Base-by-base conservation (phyloP, 2,888 invertebrate genomes). In the Pogonocherus hispidulus region DNA sequence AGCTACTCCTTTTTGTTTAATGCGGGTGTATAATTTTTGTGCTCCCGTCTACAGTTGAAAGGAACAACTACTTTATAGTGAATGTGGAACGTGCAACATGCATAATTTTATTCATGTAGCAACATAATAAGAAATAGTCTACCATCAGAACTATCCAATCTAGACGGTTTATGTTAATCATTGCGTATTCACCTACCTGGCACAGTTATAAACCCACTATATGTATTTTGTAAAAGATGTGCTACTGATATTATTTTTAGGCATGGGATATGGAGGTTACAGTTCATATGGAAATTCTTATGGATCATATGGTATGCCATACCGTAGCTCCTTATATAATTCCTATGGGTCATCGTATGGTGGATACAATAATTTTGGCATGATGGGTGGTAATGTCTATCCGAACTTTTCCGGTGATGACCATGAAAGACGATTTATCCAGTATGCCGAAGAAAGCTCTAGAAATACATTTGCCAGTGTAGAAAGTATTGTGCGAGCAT, bases 391-490 rank as follows among this genome's bases (percentile, higher is more conserved):
- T 67, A 72, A 67, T 41, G 59, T 18, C 4, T 69, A 71, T 52
- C 67, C 72, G 5, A 63, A 32, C 11, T 64, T 44, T 23, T 52
- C 72, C 4, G 32, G 56, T 71, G 86, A 87, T 70, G 90, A 91
- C 80, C 87, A 89, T 67, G 92, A 92, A 85, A 90, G 89, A 84
- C 89, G 91, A 89, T 94, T 97, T 80, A 91, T 95, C 57, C 94
- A 95, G 83, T 88, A 94, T 81, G 97, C 97, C 0, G 97, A 97
- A 85, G 97, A 97, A 78, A 94, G 92, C 78, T 95, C 97, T 0
- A 88, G 97, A 51, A 94, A 94, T 64, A 96, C 99, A 5, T 99
- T 99, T 85, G 94, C 97, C 80, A 96, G 96, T 11, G 96, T 99
- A 75, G 97, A 98, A 85, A 93, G 96, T 97, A 1, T 83, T 41